Evolutionary conservation across 2,888 invertebrate species (phyloP).

Genomic region (Dynastes tityus): DNA sequence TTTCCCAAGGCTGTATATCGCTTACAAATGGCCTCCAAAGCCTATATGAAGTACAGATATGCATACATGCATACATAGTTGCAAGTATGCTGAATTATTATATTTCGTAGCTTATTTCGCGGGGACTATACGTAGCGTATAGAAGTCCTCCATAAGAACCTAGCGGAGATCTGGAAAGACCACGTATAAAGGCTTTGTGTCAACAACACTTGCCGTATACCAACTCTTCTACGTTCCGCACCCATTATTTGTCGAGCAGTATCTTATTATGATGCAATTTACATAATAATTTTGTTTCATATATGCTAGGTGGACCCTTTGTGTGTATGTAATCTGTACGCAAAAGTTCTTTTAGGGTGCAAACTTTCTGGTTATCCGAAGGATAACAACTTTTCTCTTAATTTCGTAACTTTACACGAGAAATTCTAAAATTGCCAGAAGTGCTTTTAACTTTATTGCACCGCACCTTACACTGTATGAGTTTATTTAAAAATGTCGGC

Average conservation of each 20-base stretch:
- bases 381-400: constrained; percentile 33
- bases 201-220: constrained; percentile 9
- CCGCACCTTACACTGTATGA: neutral
- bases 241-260: constrained; percentile 24
- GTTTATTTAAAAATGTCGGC: neutral
- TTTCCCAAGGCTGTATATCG: too few relatives aligned
- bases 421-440: constrained; percentile 12
- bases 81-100: too few relatives aligned
- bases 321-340: neutral
- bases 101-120: too few relatives aligned
- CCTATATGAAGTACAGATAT: too few relatives aligned
- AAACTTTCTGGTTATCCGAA: constrained; percentile 31
- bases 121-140: too few relatives aligned
- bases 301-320: constrained; percentile 17
- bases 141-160: too few relatives aligned
- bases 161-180: neutral
- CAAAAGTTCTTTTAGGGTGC: constrained; percentile 24
- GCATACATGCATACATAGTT: too few relatives aligned
- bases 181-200: constrained; percentile 1
- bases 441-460: constrained; percentile 7
- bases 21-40: too few relatives aligned
- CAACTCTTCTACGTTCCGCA: neutral
- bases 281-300: constrained; percentile 22
- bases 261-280: constrained; percentile 33
- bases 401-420: constrained; percentile 17